phyloP scores from a whole-genome alignment of 2,113 vertebrate genomes.

The Ciconia maguari region DNA sequence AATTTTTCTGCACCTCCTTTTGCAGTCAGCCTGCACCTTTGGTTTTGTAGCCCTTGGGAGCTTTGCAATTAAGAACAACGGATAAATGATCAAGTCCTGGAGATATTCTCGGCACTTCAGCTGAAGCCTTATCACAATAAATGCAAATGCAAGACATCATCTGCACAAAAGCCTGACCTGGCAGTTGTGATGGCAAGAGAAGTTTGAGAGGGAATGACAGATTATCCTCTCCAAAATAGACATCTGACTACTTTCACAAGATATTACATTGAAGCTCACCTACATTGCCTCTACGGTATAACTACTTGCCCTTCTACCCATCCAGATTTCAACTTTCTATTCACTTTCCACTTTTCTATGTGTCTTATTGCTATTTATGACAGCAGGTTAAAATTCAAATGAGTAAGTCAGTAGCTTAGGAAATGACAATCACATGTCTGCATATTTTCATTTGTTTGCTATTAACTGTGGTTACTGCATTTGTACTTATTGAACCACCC shows the following conservation, averaged over 20 bases:
- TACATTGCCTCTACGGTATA: background rate
- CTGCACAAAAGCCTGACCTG: background rate
- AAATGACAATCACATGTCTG: background rate
- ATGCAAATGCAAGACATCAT: background rate
- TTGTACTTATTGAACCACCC: background rate
- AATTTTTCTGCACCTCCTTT: background rate
- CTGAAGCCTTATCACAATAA: background rate
- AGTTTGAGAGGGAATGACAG: background rate
- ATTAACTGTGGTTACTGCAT: background rate
- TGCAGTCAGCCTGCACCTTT: rapidly evolving
- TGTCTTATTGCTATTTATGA: background rate
- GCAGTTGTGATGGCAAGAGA: background rate
- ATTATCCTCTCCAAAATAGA: background rate
- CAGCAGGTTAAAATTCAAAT: background rate
- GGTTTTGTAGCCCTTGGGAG: background rate
- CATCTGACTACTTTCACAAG: background rate
- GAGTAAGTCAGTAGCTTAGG: background rate
- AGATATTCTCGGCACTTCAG: background rate
- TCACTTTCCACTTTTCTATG: background rate
- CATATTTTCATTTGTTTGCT: background rate
- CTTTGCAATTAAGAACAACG: background rate
- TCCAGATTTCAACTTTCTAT: background rate
- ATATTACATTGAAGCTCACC: background rate
- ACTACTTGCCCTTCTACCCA: background rate
- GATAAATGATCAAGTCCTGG: background rate